phyloP scores from a whole-genome alignment of 2,888 invertebrate species.

The Leucophenga maculata region DNA sequence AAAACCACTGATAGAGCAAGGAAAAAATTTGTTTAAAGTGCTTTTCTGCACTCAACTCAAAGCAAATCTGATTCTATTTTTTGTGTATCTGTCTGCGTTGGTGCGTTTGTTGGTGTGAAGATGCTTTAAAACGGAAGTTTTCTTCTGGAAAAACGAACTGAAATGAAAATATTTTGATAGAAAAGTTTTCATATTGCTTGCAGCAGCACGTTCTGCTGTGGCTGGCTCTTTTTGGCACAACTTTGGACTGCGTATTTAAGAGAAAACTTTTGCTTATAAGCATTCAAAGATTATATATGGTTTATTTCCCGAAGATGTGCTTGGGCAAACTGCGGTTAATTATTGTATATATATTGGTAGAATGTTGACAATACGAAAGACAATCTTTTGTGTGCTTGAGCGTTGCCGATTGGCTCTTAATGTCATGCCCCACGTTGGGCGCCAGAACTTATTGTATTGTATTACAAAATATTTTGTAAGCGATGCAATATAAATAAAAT shows the following conservation, averaged over 20 bases:
- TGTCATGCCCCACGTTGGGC: too few species aligned
- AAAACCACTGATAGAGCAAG: slow-evolving; percentile 27
- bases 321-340: background rate
- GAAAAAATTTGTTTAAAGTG: slow-evolving; percentile 29
- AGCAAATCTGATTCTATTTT: background rate
- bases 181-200: background rate
- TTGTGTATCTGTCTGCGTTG: background rate
- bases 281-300: background rate
- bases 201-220: background rate
- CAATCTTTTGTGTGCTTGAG: too few species aligned
- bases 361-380: background rate
- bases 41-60: background rate
- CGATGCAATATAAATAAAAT: too few species aligned
- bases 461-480: too few species aligned
- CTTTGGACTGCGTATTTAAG: background rate
- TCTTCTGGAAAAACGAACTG: background rate
- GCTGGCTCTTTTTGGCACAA: background rate
- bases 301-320: background rate
- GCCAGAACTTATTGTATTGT: too few species aligned
- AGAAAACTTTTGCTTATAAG: background rate
- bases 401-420: too few species aligned
- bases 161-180: background rate
- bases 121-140: background rate
- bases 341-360: background rate
- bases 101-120: background rate